These are phyloP conservation scores for Sicus ferrugineus DNA, from an alignment of 2,888 invertebrate genomes.

Conservation along the genomic window DNA sequence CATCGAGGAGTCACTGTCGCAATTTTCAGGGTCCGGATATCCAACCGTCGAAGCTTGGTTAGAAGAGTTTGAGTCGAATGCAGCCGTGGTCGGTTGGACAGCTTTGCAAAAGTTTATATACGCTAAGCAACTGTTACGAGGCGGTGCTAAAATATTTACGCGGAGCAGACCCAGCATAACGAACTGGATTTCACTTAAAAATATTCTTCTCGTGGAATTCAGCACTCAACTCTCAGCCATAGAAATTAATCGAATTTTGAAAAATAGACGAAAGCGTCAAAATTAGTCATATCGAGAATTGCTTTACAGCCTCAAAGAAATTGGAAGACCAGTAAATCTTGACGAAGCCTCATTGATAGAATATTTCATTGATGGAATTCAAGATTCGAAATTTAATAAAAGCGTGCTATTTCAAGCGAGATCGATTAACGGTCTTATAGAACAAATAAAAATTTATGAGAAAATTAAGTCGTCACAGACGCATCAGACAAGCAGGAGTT, in stretches of 20 bases:
- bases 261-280: too few relatives aligned
- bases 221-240: too few relatives aligned
- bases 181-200: too few relatives aligned
- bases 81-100: constrained; percentile 1
- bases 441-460: constrained; percentile 13
- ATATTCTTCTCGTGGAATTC: too few relatives aligned
- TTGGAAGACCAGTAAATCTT: neutral
- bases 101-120: constrained; percentile 21
- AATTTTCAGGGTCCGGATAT: too few relatives aligned
- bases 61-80: constrained; percentile 2
- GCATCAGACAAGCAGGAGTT: neutral
- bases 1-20: neutral
- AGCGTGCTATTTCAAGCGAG: constrained; percentile 24
- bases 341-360: too few relatives aligned
- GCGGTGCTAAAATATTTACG: constrained; percentile 7
- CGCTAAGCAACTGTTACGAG: constrained; percentile 14
- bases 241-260: too few relatives aligned
- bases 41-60: too few relatives aligned
- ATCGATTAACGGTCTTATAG: constrained; percentile 19
- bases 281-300: neutral
- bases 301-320: neutral
- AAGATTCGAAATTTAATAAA: constrained; percentile 16
- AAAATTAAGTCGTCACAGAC: neutral
- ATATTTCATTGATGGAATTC: too few relatives aligned
- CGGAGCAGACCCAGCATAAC: neutral